These are phyloP conservation scores for Geophilus truncorum DNA, from an alignment of 2,888 invertebrate species.

Conservation along the genomic window DNA sequence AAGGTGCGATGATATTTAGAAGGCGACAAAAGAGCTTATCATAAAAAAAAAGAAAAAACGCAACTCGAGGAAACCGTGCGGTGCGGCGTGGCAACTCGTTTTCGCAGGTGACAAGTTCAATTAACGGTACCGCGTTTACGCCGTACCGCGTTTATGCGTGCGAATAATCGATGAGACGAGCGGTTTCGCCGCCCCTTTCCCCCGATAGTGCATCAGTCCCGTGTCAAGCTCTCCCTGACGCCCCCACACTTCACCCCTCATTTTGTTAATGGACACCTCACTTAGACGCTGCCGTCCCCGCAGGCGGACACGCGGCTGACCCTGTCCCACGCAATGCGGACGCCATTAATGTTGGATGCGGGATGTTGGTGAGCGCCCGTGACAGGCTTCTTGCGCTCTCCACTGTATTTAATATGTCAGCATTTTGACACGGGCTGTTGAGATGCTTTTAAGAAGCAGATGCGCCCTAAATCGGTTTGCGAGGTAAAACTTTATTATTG, in stretches of 20 bases:
- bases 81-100: neutral
- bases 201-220: neutral
- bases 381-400: neutral
- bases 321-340: neutral
- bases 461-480: neutral
- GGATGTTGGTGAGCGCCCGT: neutral
- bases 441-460: neutral
- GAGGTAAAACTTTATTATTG: neutral
- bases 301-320: neutral
- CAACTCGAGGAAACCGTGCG: neutral
- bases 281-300: neutral
- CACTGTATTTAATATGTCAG: neutral
- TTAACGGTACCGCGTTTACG: neutral
- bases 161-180: neutral
- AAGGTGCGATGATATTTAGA: conserved; percentile 4
- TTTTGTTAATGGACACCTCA: conserved; percentile 10
- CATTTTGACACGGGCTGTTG: neutral
- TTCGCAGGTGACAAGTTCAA: neutral
- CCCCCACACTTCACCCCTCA: conserved; percentile 5
- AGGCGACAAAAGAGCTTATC: conserved; percentile 2
- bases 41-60: neutral
- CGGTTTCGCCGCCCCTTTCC: neutral
- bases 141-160: neutral
- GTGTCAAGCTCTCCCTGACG: neutral
- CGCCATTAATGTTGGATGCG: neutral